These are phyloP conservation scores for Dynastes maya DNA, from an alignment of 2,888 invertebrate genomes.

Conservation along the genomic window DNA sequence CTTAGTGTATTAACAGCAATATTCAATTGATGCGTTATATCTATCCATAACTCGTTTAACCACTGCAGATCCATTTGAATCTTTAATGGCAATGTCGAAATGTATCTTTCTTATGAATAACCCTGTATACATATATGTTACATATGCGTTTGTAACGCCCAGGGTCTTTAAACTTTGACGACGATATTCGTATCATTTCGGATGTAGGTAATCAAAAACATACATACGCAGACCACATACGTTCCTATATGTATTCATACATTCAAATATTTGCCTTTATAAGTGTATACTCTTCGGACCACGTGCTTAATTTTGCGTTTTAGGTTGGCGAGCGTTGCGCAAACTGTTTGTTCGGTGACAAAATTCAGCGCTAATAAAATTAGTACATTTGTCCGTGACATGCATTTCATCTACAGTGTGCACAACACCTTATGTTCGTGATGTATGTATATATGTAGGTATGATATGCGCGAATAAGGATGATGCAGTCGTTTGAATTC, in stretches of 20 bases:
- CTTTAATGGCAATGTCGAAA: too few species aligned
- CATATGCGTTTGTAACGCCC: neutral
- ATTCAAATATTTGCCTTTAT: slow-evolving; percentile 6
- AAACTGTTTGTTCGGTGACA: slow-evolving; percentile 34
- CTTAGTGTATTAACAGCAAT: too few species aligned
- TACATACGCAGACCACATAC: neutral
- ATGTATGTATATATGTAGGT: neutral
- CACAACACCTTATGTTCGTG: neutral
- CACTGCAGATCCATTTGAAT: too few species aligned
- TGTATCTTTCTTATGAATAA: too few species aligned
- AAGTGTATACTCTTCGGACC: slow-evolving; percentile 27
- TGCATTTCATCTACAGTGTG: slow-evolving; percentile 5
- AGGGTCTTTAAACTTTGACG: slow-evolving; percentile 41
- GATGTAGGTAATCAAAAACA: slow-evolving; percentile 44
- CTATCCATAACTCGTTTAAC: too few species aligned
- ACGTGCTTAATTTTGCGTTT: slow-evolving; percentile 3
- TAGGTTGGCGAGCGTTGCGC: slow-evolving; percentile 4
- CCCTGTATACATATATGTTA: neutral
- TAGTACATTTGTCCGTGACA: slow-evolving; percentile 37
- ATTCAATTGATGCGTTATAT: too few species aligned
- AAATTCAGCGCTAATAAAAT: slow-evolving; percentile 33
- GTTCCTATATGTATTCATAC: neutral
- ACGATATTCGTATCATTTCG: slow-evolving; percentile 46
- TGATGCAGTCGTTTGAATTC: neutral
- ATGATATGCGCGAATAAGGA: neutral